A percentile compares a stretch with the other conserved stretches of the same genome.
Evolutionary conservation across 2,113 vertebrate species (phyloP).

Genomic region (Nipponia nippon): DNA sequence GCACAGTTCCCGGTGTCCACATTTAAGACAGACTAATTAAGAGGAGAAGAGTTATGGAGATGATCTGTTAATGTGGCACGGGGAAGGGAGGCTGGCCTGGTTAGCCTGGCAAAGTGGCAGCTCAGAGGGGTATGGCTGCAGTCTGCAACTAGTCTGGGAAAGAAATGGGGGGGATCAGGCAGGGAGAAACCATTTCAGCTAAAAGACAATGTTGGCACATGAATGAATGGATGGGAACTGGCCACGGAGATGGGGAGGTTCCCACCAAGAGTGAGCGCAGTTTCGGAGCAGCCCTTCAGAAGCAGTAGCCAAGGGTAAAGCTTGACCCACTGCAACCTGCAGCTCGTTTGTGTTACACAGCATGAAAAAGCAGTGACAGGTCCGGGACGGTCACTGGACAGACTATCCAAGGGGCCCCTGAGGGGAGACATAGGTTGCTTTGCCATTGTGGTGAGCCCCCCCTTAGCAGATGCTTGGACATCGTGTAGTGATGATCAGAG

Average conservation of each 20-base stretch:
- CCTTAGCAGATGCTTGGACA: not conserved
- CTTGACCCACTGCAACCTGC: not conserved
- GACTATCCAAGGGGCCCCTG: not conserved
- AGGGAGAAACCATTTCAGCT: not conserved
- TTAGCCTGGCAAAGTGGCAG: not conserved
- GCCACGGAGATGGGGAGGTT: not conserved
- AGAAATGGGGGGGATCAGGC: not conserved
- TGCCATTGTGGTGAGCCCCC: not conserved
- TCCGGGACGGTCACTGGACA: not conserved
- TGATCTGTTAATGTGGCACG: not conserved
- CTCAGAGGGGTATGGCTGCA: not conserved
- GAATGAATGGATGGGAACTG: not conserved
- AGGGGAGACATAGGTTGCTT: not conserved
- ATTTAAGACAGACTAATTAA: not conserved
- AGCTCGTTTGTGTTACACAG: not conserved
- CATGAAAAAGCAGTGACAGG: not conserved
- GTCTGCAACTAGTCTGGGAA: not conserved
- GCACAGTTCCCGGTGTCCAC: fast-evolving
- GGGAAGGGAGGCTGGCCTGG: not conserved
- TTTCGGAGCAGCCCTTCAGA: not conserved
- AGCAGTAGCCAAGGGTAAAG: not conserved
- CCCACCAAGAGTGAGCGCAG: fast-evolving
- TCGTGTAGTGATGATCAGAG: not conserved
- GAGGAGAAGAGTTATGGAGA: not conserved
- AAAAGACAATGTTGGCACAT: not conserved